Evolutionary conservation across 2,797 vertebrate species (phyloP), one percentile per base, ranked within the genome.

Genomic region (Enteromius trimaculatus): DNA sequence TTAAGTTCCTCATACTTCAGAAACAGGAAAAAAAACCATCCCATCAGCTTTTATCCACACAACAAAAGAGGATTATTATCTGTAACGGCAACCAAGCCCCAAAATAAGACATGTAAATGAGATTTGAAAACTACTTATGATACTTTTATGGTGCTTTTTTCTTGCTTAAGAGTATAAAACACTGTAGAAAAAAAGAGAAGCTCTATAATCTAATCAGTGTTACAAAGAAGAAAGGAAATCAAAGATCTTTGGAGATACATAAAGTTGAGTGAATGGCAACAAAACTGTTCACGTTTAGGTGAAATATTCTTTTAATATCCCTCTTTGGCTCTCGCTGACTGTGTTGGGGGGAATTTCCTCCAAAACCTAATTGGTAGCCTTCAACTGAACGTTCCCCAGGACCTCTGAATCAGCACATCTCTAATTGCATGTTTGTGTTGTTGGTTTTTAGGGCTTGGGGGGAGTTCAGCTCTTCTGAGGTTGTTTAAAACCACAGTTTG

Each of bases 391-490:
- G 77, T 69, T 78, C 64, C 86, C 87, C 85, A 80, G 39, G 62
- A 82, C 72, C 70, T 87, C 87, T 89, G 90, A 93, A 74, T 93
- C 94, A 90, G 92, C 91, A 85, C 81, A 84, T 80, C 81, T 87
- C 34, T 92, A 92, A 95, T 93, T 92, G 86, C 88, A 93, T 90
- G 92, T 93, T 93, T 92, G 89, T 79, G 86, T 88, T 92, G 84
- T 84, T 87, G 88, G 42, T 87, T 90, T 76, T 89, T 79, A 86
- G 80, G 13, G 83, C 82, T 88, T 92, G 87, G 87, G 91, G 90
- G 85, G 21, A 83, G 83, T 87, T 79, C 83, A 84, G 85, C 60
- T 78, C 79, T 89, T 37, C 23, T 77, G 65, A 76, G 90, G 88
- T 86, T 83, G 88, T 86, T 88, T 86, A 87, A 89, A 88, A 87